Percentiles rank a stretch among this genome's conserved stretches.
Evolutionary conservation across 2,797 vertebrate species (phyloP).

Genomic region (Parambassis ranga): DNA sequence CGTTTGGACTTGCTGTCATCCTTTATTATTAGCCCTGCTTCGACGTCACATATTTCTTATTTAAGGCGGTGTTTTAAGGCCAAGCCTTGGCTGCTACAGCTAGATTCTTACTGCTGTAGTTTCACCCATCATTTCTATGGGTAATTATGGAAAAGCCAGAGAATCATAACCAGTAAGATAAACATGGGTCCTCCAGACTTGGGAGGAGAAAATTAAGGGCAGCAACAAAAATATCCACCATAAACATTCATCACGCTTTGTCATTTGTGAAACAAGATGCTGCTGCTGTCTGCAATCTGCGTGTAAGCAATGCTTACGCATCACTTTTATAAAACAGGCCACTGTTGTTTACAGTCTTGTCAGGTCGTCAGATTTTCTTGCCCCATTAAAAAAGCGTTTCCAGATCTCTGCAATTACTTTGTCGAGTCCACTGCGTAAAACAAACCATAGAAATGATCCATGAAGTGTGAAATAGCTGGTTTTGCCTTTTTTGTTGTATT

Average conservation of each 20-base stretch:
- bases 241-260: constrained; percentile 21
- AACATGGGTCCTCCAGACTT: background rate
- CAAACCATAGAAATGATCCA: constrained; percentile 1
- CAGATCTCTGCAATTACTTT: constrained; percentile 10
- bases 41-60: constrained; percentile 38
- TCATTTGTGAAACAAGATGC: constrained; percentile 12
- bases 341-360: constrained; percentile 26
- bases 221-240: background rate
- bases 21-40: constrained; percentile 39
- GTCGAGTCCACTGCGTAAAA: background rate
- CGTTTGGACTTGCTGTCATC: constrained; percentile 25
- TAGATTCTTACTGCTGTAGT: background rate
- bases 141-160: background rate
- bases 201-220: background rate
- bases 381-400: constrained; percentile 18
- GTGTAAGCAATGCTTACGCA: constrained; percentile 1
- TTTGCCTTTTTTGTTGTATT: constrained; percentile 6
- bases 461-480: constrained; percentile 6
- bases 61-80: constrained; percentile 7
- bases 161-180: background rate
- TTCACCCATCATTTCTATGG: background rate
- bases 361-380: constrained; percentile 5
- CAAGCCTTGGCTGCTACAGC: background rate
- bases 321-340: constrained; percentile 17
- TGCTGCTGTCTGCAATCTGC: constrained; percentile 13